Percentiles rank a stretch among this genome's conserved stretches.
Evolutionary conservation across 2,113 vertebrate genomes (phyloP).

Genomic region (Crotalus horridus): DNA sequence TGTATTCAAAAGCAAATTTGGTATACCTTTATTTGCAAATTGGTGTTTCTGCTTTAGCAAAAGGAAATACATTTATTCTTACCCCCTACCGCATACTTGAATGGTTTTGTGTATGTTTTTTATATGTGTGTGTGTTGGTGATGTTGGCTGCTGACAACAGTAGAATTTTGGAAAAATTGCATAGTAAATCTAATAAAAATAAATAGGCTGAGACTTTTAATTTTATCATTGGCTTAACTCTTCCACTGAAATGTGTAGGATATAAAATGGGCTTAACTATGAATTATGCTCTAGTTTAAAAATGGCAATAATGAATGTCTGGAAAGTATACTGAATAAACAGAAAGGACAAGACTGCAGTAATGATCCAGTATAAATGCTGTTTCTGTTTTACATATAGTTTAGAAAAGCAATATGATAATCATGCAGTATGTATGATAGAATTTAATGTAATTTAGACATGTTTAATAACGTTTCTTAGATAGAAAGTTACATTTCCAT

Average conservation of each 20-base stretch:
- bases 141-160: neutral
- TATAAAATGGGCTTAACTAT: neutral
- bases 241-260: neutral
- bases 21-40: neutral
- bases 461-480: neutral
- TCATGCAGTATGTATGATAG: neutral
- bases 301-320: neutral
- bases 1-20: neutral
- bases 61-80: neutral
- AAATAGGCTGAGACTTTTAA: neutral
- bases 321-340: neutral
- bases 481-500: neutral
- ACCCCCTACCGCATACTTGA: neutral
- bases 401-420: neutral
- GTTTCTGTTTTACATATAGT: neutral
- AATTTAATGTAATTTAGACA: neutral
- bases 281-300: neutral
- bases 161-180: neutral
- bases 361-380: neutral
- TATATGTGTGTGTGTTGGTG: neutral
- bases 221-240: neutral
- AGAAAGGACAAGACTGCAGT: neutral
- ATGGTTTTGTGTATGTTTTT: neutral
- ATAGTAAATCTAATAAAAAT: neutral
- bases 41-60: neutral